phyloP scores from a whole-genome alignment of 2,797 vertebrate genomes.

The Oreochromis mossambicus region DNA sequence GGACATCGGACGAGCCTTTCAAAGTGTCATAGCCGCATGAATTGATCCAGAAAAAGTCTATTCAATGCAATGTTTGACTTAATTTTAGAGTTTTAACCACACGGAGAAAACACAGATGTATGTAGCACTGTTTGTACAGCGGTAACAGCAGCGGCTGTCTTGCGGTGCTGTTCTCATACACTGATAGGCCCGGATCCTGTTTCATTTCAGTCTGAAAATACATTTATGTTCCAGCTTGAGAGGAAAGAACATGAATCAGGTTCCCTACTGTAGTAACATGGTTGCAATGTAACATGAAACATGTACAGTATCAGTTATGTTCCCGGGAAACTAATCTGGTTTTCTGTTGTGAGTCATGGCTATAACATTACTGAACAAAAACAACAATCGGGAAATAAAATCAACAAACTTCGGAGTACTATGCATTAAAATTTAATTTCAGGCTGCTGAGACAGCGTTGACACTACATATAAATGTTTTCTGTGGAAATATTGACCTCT shows the following conservation, averaged over 20 bases:
- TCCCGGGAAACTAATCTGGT: background rate
- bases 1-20: background rate
- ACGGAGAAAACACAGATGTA: background rate
- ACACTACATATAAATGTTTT: conserved; percentile 10
- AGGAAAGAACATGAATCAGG: background rate
- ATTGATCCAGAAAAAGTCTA: background rate
- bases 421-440: background rate
- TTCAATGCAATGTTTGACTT: background rate
- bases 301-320: background rate
- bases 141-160: background rate
- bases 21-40: background rate
- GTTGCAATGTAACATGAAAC: conserved; percentile 7
- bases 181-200: background rate
- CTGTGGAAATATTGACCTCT: conserved; percentile 12
- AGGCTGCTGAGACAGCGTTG: background rate
- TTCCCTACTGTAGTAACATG: background rate
- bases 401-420: background rate
- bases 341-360: background rate
- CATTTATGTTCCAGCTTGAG: background rate
- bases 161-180: background rate
- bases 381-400: background rate
- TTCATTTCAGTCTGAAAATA: conserved; percentile 1
- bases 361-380: background rate
- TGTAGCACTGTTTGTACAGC: background rate
- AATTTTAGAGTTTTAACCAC: background rate